A percentile compares a stretch with the other conserved stretches of the same genome.
phyloP scores from a whole-genome alignment of 2,113 vertebrate species.

The Prochilodus magdalenae region DNA sequence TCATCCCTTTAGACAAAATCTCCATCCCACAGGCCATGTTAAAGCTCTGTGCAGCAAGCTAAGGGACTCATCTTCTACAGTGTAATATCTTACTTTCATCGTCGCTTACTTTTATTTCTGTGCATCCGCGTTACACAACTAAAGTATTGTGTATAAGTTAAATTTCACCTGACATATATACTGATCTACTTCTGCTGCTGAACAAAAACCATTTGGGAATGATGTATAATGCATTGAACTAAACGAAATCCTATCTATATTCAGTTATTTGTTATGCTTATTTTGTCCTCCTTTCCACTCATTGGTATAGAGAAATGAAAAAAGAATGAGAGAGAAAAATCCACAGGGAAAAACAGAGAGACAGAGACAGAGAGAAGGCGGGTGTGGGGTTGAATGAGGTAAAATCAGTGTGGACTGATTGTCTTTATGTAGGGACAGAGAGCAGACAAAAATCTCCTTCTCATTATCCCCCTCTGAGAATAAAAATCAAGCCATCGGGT shows the following conservation, averaged over 20 bases:
- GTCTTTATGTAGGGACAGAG: slow-evolving; percentile 47
- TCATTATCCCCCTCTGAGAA: slow-evolving; percentile 51
- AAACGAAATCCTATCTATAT: not conserved
- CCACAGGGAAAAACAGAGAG: slow-evolving; percentile 11
- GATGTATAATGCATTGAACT: not conserved
- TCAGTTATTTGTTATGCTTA: not conserved
- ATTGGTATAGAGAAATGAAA: not conserved
- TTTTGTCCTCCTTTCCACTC: not conserved
- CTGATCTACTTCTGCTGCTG: not conserved
- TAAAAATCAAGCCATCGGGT: slow-evolving; percentile 58
- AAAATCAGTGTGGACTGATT: slow-evolving; percentile 51
- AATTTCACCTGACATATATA: not conserved
- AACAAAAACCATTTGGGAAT: not conserved
- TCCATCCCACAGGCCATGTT: slow-evolving; percentile 14
- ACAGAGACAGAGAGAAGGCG: slow-evolving; percentile 9
- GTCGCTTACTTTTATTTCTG: not conserved
- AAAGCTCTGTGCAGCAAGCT: not conserved
- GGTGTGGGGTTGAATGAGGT: slow-evolving; percentile 25
- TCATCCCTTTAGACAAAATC: slow-evolving; percentile 38
- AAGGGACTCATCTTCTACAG: not conserved
- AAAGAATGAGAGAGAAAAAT: slow-evolving; percentile 6
- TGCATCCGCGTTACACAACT: not conserved
- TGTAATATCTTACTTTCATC: slow-evolving; percentile 4
- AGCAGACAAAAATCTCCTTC: slow-evolving; percentile 48
- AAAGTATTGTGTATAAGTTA: not conserved